Evolutionary conservation across 2,113 vertebrate genomes (phyloP).

Genomic region (Stomatorhinus ivindoensis): DNA sequence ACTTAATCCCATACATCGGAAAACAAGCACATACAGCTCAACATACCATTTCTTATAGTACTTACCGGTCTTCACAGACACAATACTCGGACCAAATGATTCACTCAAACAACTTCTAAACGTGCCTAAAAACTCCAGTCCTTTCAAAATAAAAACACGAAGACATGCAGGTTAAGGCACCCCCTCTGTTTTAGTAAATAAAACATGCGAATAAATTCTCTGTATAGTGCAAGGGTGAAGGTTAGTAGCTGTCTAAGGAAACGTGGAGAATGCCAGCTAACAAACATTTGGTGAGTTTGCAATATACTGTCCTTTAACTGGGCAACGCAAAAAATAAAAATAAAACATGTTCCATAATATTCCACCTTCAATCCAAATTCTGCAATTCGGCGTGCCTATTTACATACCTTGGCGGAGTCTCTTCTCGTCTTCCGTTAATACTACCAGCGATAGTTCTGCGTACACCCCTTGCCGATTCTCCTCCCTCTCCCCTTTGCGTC

Average conservation of each 20-base stretch:
- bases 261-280: not conserved
- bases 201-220: not conserved
- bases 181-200: not conserved
- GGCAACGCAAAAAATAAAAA: not conserved
- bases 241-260: not conserved
- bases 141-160: not conserved
- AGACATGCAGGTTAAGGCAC: not conserved
- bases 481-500: constrained; percentile 53
- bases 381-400: not conserved
- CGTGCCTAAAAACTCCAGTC: not conserved
- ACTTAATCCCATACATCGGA: not conserved
- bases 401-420: not conserved
- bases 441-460: constrained; percentile 41
- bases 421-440: constrained; percentile 44
- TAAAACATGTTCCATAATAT: not conserved
- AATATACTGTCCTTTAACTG: not conserved
- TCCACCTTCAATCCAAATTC: not conserved
- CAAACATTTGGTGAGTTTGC: not conserved
- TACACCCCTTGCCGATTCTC: constrained; percentile 38
- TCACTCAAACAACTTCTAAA: not conserved
- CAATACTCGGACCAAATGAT: not conserved
- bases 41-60: not conserved
- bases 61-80: not conserved
- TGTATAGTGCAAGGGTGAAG: constrained; percentile 1
- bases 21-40: not conserved